Base-by-base conservation (phyloP, 2,113 vertebrate species). In the Dromiciops gliroides region DNA sequence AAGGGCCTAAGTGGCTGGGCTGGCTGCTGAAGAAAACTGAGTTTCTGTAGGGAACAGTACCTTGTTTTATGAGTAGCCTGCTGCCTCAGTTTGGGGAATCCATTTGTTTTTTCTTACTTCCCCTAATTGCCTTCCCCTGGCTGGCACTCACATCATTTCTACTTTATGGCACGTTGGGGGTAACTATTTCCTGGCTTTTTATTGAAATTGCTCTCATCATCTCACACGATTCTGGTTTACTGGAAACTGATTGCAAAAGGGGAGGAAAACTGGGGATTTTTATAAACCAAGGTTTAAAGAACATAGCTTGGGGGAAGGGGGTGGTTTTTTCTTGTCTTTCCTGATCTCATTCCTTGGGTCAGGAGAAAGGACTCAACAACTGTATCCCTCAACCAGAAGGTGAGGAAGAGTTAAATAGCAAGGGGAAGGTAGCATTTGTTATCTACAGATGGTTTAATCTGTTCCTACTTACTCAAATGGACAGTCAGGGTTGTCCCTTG, bases 401-500 rank as follows among this genome's bases (percentile, higher is more conserved):
- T 12, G 0, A 16, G 26, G 60, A 50, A 91, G 3, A 37, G 53
- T 4, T 16, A 44, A 83, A 44, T 4, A 48, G 37, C 48, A 48
- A n/a, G 90, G 56, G 93, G 51, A 48, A 50, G 56, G 10, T 47
- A 37, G 47, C 22, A 0, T 31, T 28, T 48, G 9, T 10, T n/a
- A 50, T n/a, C 48, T 47, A 19, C 12, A 0, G 0, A 37, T 0
- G 50, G 50, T 89, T 91, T 89, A 0, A 0, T 24, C 19, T 48
- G n/a, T 94, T 67, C 75, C 23, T 50, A 95, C 95, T 96, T 51
- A 97, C 97, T 31, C 1, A 94, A 89, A 23, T 48, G 88, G 91
- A 97, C 0, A 31, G 53, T 94, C 95, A 98, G 94, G 67, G 88
- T 96, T 51, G 89, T 94, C 92, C 97, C 96, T 89, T 26, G 93